Evolutionary conservation across 2,888 invertebrate genomes (phyloP), one percentile per base, ranked within the genome.

Genomic region (Glyphotaelius pellucidus): DNA sequence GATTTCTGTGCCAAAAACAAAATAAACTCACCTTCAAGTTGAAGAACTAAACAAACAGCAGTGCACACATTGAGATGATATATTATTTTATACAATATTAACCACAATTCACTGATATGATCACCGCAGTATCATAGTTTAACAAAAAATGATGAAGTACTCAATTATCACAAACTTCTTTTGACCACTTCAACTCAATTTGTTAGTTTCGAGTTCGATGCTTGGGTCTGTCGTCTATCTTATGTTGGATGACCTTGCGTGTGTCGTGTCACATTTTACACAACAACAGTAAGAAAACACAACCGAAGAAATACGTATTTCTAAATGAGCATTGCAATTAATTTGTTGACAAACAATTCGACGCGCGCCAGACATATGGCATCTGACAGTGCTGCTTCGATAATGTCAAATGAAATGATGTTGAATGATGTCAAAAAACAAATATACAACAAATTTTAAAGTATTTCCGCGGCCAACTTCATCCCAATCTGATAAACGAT

Each of bases 261-360:
- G 7, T 2, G 67, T 25, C 67, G 25, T 67, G 25, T 67, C 67
- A 67, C 67, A n/a, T 67, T 67, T 67, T 67, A 67, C 67, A 67
- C 9, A 25, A 67, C 25, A 25, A 67, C 25, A 7, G 67, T 19
- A 67, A 67, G 19, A 67, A 67, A 25, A 67, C 67, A 52, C 19
- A n/a, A n/a, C 9, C 67, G 25, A 67, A 67, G 7, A 25, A 25
- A 67, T 67, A 42, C 42, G 1, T 42, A 67, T 67, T 67, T 67
- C 7, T 25, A 67, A 25, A 67, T 67, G 67, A n/a, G 67, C 67
- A 67, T 7, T 67, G 25, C 25, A 25, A 83, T 83, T 38, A 83
- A 83, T 86, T 86, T 86, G 67, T 88, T 88, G 30, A 88, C n/a
- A 52, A 52, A 88, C 88, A 88, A 32, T 19, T 2, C 25, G 25